These are phyloP conservation scores for Hemicordylus capensis DNA, from an alignment of 2,113 vertebrate genomes.

Conservation along the genomic window DNA sequence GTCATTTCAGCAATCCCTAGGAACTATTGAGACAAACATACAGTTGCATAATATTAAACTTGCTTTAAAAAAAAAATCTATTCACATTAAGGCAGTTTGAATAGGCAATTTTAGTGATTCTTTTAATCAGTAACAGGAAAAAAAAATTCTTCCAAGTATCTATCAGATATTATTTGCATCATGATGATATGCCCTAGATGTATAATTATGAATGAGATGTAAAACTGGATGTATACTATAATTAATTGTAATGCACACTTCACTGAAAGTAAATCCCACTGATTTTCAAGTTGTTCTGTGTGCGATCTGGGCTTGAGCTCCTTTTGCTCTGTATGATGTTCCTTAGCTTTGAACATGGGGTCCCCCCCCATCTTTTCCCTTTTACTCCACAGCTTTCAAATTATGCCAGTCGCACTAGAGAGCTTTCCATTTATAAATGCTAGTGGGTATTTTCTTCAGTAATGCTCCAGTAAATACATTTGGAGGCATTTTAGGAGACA, in stretches of 20 bases:
- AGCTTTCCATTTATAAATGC: conserved; percentile 18
- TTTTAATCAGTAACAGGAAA: not conserved
- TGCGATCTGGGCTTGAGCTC: too few species aligned
- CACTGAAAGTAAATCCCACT: not conserved
- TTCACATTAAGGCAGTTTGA: too few species aligned
- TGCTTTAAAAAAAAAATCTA: too few species aligned
- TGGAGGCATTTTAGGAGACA: conserved; percentile 12
- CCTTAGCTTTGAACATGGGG: not conserved
- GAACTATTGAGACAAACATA: too few species aligned
- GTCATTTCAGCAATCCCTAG: too few species aligned
- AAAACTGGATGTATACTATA: not conserved
- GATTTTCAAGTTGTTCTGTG: not conserved
- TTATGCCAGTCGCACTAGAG: not conserved
- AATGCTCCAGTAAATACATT: conserved; percentile 8
- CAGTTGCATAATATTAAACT: too few species aligned
- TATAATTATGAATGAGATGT: not conserved
- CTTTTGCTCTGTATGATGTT: not conserved
- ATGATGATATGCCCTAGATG: not conserved
- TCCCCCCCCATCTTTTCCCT: too few species aligned
- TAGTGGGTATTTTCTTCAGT: conserved; percentile 21
- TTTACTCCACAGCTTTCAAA: not conserved
- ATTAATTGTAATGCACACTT: not conserved
- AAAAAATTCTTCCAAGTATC: not conserved
- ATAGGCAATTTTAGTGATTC: not conserved
- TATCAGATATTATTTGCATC: not conserved